Base-by-base conservation (phyloP, 1,140 invertebrate genomes). In the Cydia strobilella region DNA sequence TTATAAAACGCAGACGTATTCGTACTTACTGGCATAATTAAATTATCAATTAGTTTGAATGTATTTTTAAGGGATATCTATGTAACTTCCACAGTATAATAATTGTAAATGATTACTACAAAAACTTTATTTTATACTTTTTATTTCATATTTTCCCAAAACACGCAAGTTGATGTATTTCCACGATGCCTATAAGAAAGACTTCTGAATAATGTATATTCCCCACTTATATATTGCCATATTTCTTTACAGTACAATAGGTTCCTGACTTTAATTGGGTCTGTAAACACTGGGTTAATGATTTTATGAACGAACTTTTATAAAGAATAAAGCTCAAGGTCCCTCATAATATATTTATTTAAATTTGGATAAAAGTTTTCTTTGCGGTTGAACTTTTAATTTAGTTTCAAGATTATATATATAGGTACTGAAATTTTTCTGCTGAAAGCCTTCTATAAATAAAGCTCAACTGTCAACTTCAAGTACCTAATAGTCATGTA, bases 141-240 rank as follows among this genome's bases (percentile, higher is more conserved):
- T 62, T 65, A 66, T 76, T 42, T 18, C 74, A 54, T 62, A 82
- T 76, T 79, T 76, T 76, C 74, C 84, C 82, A 82, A 89, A 89
- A 87, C 88, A 91, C 89, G 87, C 87, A 83, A 87, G 82, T 83
- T 80, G 82, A 15, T 74, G 74, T 83, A 84, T 85, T 86, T 69
- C 27, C 65, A 69, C 27, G 35, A 80, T 82, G 82, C 84, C 86
- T 80, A 86, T 84, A 88, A 90, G 87, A 90, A 90, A 88, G 84
- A 84, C 85, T 75, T 82, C 80, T 90, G 85, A 90, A 90, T 90
- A 86, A 90, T 90, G 83, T 83, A 89, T 90, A 82, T 82, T 86
- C 84, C 86, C 82, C 82, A 83, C 76, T 79, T 79, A n/a, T n/a
- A n/a, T n/a, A 76, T 74, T 80, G 78, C 75, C 72, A 81, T 85